Base-by-base conservation (phyloP, 1,140 invertebrate species). In the Drosophila erecta region DNA sequence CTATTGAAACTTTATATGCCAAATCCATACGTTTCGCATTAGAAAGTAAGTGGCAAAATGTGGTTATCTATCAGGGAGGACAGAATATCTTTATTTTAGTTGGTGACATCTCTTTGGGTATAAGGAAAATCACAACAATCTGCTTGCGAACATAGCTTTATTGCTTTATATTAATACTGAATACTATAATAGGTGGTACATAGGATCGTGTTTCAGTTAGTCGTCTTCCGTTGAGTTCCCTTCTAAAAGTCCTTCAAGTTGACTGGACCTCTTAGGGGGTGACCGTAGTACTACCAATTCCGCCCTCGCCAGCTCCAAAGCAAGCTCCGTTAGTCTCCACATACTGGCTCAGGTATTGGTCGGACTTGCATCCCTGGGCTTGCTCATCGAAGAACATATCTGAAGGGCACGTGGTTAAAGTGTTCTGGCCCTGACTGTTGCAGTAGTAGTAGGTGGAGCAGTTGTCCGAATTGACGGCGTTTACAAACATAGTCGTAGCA, bases 381-480 rank as follows among this genome's bases (percentile, higher is more conserved):
- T 6, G 0, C 35, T 86, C 81, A 27, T 81, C 55, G 44, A 86
- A 86, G 40, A 15, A 86, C 7, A 2, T 14, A 0, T 0, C 0
- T 0, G 0, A 0, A 1, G 30, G 4, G 43, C 81, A 86, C n/a
- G 0, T 0, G 0, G 0, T 3, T 11, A 6, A 6, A 3, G 17
- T 33, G 47, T 37, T 43, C 0, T 3, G 0, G 2, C 69, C 74
- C 10, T 67, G 33, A 3, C 44, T 41, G 8, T 37, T 60, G 61
- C 81, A 86, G 10, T 72, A 81, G 14, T 60, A 74, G 37, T 81
- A 86, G 3, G 11, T n/a, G 4, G 10, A 12, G 40, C 81, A 86
- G 20, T 5, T 10, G 0, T 33, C 11, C 3, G 1, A 12, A 15
- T 64, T 20, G 0, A 81, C 78, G 30, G 60, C 61, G 61, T 86